Conservation (phyloP, 2,888 invertebrate species). For the Amorpha juglandis region DNA sequence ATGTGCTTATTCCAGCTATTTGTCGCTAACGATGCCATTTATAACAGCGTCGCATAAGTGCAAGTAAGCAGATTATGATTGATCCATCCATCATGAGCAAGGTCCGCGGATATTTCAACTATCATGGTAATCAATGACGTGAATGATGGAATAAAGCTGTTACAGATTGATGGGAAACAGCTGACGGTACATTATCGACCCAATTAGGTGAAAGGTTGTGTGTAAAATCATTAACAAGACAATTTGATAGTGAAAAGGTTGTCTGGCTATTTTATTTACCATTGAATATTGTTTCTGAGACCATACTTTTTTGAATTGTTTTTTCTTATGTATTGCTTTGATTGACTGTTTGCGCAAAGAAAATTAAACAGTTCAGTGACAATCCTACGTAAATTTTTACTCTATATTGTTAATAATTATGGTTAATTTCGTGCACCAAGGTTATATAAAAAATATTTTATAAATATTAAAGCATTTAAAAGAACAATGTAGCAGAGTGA, state of each 20-base stretch:
- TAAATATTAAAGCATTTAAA: no score
- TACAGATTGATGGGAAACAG: slow-evolving; percentile 19
- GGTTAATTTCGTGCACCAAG: no score
- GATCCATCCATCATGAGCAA: slow-evolving; percentile 28
- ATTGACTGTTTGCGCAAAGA: neutral
- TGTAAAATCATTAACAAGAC: slow-evolving; percentile 7
- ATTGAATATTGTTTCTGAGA: neutral
- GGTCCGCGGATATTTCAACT: slow-evolving; percentile 19
- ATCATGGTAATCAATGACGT: slow-evolving; percentile 23
- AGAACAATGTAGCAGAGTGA: no score
- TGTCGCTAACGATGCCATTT: slow-evolving; percentile 29
- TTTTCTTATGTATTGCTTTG: neutral
- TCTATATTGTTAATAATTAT: no score
- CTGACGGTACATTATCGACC: slow-evolving; percentile 13
- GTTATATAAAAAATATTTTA: no score
- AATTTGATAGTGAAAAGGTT: neutral
- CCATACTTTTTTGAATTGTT: neutral
- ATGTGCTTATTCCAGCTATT: slow-evolving; percentile 27
- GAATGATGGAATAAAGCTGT: slow-evolving; percentile 16
- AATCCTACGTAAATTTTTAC: no score
- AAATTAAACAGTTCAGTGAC: neutral
- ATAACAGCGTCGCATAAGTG: slow-evolving; percentile 27
- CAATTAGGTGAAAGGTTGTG: slow-evolving; percentile 13
- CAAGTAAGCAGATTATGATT: slow-evolving; percentile 28
- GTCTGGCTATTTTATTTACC: neutral